phyloP scores from a whole-genome alignment of 1,140 invertebrate genomes.

The Semibalanus balanoides region DNA sequence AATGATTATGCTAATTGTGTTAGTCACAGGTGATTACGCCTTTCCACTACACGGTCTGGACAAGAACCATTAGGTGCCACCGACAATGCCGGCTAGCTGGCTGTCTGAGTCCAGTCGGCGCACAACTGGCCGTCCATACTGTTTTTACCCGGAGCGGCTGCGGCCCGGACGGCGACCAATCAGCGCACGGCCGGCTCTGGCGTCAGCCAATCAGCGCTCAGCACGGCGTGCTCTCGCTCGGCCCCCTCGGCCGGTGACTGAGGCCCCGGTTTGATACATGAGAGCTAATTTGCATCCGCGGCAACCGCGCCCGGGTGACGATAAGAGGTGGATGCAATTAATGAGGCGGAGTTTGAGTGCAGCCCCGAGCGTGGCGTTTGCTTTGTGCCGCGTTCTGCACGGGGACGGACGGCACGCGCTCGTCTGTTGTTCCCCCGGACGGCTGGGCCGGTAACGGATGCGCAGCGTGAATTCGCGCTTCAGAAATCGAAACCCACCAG shows the following conservation, averaged over 20 bases:
- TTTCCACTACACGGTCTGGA: not conserved
- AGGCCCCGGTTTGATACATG: not conserved
- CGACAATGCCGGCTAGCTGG: not conserved
- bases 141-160: not conserved
- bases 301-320: not conserved
- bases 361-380: not conserved
- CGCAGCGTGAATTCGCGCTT: too few species aligned
- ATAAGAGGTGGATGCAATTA: not conserved
- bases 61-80: not conserved
- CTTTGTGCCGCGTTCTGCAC: not conserved
- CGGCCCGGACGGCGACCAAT: not conserved
- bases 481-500: too few species aligned
- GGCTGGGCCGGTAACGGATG: too few species aligned
- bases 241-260: too few species aligned
- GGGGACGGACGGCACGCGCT: too few species aligned
- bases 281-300: not conserved
- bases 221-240: too few species aligned
- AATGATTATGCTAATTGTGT: slow-evolving; percentile 6
- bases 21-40: slow-evolving; percentile 6
- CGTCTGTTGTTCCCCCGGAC: too few species aligned
- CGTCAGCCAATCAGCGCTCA: not conserved
- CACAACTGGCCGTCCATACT: not conserved
- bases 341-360: not conserved
- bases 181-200: not conserved
- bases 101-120: not conserved